These are phyloP conservation scores for Mallotus villosus DNA, from an alignment of 2,797 vertebrate genomes.

Conservation along the genomic window DNA sequence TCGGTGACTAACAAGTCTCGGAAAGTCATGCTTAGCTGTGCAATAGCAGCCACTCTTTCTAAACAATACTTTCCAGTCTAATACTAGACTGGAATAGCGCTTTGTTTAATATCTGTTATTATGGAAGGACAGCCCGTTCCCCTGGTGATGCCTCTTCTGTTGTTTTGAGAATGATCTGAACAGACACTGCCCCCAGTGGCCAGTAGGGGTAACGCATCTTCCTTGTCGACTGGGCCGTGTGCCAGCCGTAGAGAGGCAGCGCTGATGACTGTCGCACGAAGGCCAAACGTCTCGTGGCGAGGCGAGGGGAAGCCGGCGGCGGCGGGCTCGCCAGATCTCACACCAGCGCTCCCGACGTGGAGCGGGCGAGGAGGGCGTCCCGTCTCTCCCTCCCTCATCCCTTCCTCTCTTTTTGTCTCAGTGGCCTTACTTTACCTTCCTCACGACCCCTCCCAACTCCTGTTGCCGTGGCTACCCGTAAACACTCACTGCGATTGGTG, in stretches of 20 bases:
- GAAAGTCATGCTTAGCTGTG: no score
- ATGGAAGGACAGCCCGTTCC: background rate
- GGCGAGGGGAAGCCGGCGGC: conserved; percentile 46
- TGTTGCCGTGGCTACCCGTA: conserved; percentile 6
- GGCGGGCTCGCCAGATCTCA: conserved; percentile 51
- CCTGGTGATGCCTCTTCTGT: background rate
- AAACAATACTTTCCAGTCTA: background rate
- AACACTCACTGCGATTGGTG: conserved; percentile 40
- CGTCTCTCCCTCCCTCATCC: background rate
- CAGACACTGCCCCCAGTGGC: conserved; percentile 26
- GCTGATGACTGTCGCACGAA: conserved; percentile 73
- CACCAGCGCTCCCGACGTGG: conserved; percentile 41
- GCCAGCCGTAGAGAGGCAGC: conserved; percentile 63
- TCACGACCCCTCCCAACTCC: background rate
- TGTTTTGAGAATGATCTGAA: background rate
- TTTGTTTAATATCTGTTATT: background rate
- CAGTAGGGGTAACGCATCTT: conserved; percentile 25
- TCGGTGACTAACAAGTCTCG: no score
- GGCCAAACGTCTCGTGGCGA: conserved; percentile 68
- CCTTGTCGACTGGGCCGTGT: conserved; percentile 34
- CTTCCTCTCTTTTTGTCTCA: background rate
- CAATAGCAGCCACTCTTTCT: background rate
- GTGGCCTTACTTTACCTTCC: background rate
- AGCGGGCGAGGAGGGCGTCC: conserved; percentile 23
- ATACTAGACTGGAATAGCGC: no score